These are phyloP conservation scores for Dipodomys ordii DNA, from an alignment of 2,113 vertebrate species.

Conservation along the genomic window DNA sequence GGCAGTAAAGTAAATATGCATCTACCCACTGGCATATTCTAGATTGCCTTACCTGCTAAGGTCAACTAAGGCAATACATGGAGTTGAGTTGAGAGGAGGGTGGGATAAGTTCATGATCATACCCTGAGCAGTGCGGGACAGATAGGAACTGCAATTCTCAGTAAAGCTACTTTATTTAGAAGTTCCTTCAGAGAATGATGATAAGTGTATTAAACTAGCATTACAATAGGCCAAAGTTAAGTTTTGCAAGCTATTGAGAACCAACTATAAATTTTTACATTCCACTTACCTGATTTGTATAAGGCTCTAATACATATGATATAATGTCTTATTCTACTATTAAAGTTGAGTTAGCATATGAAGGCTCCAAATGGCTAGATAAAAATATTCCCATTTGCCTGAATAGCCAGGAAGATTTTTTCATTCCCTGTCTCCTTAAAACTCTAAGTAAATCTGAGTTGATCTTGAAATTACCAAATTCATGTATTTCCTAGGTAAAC, in stretches of 20 bases:
- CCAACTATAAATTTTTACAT: not conserved
- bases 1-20: not conserved
- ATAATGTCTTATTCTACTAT: not conserved
- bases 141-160: not conserved
- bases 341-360: slow-evolving; percentile 14
- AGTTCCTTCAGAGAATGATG: slow-evolving; percentile 15
- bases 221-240: not conserved
- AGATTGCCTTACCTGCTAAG: not conserved
- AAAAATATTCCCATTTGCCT: slow-evolving; percentile 24
- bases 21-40: not conserved
- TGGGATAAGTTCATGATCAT: not conserved
- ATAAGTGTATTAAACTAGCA: not conserved
- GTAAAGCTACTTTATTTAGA: not conserved
- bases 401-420: slow-evolving; percentile 7
- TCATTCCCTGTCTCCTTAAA: not conserved
- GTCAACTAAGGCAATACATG: not conserved
- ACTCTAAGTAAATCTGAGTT: not conserved
- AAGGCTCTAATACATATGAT: not conserved
- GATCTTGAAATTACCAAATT: slow-evolving; percentile 1
- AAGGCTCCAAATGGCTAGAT: not conserved
- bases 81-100: not conserved
- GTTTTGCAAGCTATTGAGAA: not conserved
- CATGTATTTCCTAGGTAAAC: slow-evolving; percentile 17
- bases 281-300: not conserved
- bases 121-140: not conserved